Base-by-base conservation (phyloP, 2,113 vertebrate species). In the Myotis lucifugus region DNA sequence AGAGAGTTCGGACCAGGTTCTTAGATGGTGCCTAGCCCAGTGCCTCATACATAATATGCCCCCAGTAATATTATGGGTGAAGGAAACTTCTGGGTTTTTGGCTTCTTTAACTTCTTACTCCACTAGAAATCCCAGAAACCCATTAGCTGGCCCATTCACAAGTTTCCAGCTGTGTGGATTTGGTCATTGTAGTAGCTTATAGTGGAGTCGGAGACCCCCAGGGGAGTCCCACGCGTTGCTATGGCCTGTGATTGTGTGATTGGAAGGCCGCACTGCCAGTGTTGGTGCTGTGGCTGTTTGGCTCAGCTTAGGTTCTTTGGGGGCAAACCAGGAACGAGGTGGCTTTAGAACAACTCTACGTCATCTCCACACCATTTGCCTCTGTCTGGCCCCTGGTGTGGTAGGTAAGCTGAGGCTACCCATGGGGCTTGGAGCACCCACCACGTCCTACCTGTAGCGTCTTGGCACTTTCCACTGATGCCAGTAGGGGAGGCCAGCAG, bases 131-230 rank as follows among this genome's bases (percentile, higher is more conserved):
- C 88, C 73, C 77, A 77, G 78, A 87, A 96, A 73, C 90, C n/a
- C 56, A n/a, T 59, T 88, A 46, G 59, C 90, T 93, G 73, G 73
- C 82, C 73, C 93, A 88, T 96, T 96, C 95, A 93, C 73, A 93
- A 78, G 72, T 85, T 90, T 88, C 85, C 29, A 25, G 54, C 90
- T 64, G 69, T 95, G 85, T 90, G 82, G 50, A 85, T 88, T 32
- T 95, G 46, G 90, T 96, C 85, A 94, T 85, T 96, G 88, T 85
- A 94, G 89, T 82, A 81, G 83, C 52, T 85, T 8, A 5, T 48
- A 69, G 48, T 78, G 59, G 54, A 88, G 76, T 61, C 27, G 1
- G 86, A 95, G 86, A 94, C 93, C 91, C 95, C 69, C 74, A 83
- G 11, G 94, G 97, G 92, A 96, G 87, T n/a, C 77, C 72, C 37